These are phyloP conservation scores for Mycteria americana DNA, from an alignment of 2,797 vertebrate genomes.

Conservation along the genomic window DNA sequence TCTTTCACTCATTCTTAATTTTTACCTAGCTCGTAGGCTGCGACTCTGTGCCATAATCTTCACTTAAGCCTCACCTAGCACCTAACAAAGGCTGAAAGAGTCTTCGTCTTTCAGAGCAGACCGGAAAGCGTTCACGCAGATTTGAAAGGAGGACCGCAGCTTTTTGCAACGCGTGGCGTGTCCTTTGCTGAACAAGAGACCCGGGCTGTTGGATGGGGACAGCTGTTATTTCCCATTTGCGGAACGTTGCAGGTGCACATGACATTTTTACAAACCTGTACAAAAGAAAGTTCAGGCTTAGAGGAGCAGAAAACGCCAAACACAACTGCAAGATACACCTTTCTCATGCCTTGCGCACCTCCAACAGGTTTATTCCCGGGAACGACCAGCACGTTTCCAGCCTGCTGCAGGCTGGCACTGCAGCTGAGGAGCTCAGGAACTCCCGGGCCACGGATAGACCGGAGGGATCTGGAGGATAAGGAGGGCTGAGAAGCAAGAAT, in stretches of 20 bases:
- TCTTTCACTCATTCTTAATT: neutral
- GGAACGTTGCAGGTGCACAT: neutral
- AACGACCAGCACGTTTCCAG: neutral
- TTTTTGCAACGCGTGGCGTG: neutral
- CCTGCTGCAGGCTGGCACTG: neutral
- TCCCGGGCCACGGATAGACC: neutral
- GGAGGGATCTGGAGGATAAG: neutral
- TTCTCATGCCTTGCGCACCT: rapidly evolving
- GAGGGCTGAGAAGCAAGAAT: neutral
- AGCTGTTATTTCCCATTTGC: neutral
- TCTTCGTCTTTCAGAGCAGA: neutral
- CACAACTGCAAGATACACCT: neutral
- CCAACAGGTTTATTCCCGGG: neutral
- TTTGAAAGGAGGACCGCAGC: neutral
- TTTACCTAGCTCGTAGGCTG: neutral
- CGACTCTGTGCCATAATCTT: neutral
- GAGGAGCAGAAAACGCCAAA: neutral
- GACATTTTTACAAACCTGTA: neutral
- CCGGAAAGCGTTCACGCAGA: rapidly evolving
- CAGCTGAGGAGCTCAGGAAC: neutral
- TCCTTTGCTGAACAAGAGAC: neutral
- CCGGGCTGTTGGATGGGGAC: neutral
- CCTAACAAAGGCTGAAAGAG: neutral
- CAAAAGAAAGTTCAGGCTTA: neutral
- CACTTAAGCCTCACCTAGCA: neutral